Conservation (phyloP, 2,888 invertebrate species). For the Teinopalpus imperialis region DNA sequence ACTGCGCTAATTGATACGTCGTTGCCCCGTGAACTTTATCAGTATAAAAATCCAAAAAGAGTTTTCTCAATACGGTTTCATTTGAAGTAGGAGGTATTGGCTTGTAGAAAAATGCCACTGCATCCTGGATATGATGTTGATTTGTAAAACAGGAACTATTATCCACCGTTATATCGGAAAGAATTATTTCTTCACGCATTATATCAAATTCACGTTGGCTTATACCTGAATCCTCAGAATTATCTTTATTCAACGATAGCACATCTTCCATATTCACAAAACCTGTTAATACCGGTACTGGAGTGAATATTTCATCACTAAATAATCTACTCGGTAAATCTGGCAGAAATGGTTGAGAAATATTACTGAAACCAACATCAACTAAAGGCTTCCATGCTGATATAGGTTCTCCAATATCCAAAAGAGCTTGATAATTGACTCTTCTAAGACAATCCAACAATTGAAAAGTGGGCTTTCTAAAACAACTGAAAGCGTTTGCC, state of each 20-base stretch:
- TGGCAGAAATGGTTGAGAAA: constrained; percentile 84
- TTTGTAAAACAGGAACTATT: constrained; percentile 83
- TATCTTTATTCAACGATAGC: constrained; percentile 81
- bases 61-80: constrained; percentile 82
- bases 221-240: constrained; percentile 82
- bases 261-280: constrained; percentile 93
- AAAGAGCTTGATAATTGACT: constrained; percentile 81
- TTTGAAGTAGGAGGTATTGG: constrained; percentile 85
- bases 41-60: constrained; percentile 87
- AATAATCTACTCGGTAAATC: constrained; percentile 85
- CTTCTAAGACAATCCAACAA: constrained; percentile 87
- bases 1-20: constrained; percentile 85
- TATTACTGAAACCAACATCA: constrained; percentile 86
- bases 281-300: constrained; percentile 88
- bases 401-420: constrained; percentile 83
- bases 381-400: constrained; percentile 89
- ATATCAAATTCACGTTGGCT: constrained; percentile 82
- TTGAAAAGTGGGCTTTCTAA: constrained; percentile 84
- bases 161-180: constrained; percentile 81
- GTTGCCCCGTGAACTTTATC: constrained; percentile 89
- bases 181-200: constrained; percentile 84
- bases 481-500: constrained; percentile 85
- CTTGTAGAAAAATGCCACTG: constrained; percentile 89
- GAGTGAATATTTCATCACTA: constrained; percentile 82
- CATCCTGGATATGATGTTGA: constrained; percentile 85